phyloP scores from a whole-genome alignment of 2,113 vertebrate species.

The Siniperca knerii region DNA sequence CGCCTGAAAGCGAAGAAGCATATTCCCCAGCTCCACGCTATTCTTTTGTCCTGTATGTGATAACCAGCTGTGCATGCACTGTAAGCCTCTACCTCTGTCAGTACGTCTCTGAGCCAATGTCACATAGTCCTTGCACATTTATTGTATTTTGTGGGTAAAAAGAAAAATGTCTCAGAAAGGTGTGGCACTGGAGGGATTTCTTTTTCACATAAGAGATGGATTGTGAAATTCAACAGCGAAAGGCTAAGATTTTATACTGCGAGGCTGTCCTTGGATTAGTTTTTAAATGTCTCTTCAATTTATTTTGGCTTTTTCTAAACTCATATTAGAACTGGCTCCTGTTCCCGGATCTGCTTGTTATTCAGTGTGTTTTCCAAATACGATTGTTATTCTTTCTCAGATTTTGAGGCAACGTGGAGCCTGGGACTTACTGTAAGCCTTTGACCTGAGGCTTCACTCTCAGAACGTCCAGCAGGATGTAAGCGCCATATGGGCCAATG shows the following conservation, averaged over 20 bases:
- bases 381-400: not conserved
- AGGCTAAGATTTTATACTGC: conserved; percentile 17
- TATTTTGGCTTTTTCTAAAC: not conserved
- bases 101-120: not conserved
- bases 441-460: conserved; percentile 80
- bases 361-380: not conserved
- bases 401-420: not conserved
- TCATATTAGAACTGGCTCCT: not conserved
- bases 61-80: not conserved
- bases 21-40: not conserved
- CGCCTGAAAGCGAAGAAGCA: not conserved
- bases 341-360: not conserved
- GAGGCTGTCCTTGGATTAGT: conserved; percentile 13
- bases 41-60: not conserved
- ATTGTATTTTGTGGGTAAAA: not conserved
- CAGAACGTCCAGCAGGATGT: conserved; percentile 83
- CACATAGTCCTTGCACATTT: conserved; percentile 14
- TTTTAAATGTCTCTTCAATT: conserved; percentile 16
- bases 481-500: conserved; percentile 82
- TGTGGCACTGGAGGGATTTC: conserved; percentile 36
- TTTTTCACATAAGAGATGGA: conserved; percentile 46
- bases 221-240: conserved; percentile 30
- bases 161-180: conserved; percentile 27
- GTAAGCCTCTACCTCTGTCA: conserved; percentile 10
- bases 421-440: conserved; percentile 82